Base-by-base conservation (phyloP, 2,797 vertebrate species). In the Epinephelus awoara region DNA sequence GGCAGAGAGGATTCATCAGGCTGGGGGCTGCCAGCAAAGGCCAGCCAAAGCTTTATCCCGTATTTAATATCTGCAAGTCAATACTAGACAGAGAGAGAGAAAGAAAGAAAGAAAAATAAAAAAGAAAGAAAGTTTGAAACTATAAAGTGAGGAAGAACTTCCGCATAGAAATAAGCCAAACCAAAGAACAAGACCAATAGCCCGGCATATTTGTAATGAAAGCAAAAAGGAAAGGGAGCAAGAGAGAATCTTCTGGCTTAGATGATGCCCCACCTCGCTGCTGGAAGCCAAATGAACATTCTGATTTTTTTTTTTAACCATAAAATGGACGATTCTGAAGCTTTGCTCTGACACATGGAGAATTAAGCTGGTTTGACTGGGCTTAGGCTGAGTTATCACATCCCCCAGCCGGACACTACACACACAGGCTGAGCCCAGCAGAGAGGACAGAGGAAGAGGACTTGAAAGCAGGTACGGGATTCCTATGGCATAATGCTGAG, bases 331-430 rank as follows among this genome's bases (percentile, higher is more conserved):
- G 57, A 92, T 91, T 93, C 83, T 84, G 67, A 89, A 86, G 89
- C 89, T 92, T 91, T 85, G 59, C 85, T 90, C 85, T 85, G 86
- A 90, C 92, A 90, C 87, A 82, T 84, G 62, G 83, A 85, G 92
- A 88, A 93, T 92, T 94, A 94, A 93, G 88, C 85, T 92, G 91
- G 92, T 92, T 90, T 93, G 90, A 90, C 89, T 85, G 87, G 86
- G 91, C 83, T 95, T 90, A 87, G 83, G 80, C 82, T 77, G 82
- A 92, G 89, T 94, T 95, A 94, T 95, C 94, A 91, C 89, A 85
- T 79, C 78, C 80, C 88, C 75, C 94, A 94, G 94, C 91, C 87
- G 89, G 91, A 93, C 92, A 86, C 84, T 85, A 81, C 86, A 79
- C 77, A 85, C 79, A 84, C 86, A 77, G 85, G 64, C 88, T 87